Evolutionary conservation across 2,113 vertebrate species (phyloP).

Genomic region (Cariama cristata): DNA sequence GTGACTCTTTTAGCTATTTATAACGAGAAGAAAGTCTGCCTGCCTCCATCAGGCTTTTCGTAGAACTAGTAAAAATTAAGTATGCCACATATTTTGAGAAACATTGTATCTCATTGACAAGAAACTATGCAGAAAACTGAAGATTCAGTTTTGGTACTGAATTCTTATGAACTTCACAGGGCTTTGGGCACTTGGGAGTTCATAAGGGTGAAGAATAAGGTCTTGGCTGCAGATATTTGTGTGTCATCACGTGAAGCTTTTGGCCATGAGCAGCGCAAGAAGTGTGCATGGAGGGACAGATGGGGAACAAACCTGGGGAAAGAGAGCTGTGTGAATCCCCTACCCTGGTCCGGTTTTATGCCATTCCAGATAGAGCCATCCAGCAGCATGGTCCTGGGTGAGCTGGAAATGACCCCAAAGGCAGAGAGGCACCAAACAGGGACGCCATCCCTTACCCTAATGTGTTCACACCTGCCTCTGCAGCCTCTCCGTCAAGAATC

Average conservation of each 20-base stretch:
- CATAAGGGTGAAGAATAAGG: neutral
- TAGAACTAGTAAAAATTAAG: neutral
- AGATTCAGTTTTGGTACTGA: neutral
- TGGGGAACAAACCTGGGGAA: neutral
- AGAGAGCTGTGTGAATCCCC: neutral
- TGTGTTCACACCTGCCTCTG: fast-evolving
- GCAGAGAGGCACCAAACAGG: neutral
- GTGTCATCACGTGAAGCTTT: neutral
- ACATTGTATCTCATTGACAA: neutral
- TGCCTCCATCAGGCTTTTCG: neutral
- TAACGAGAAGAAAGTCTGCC: neutral
- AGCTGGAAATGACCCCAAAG: neutral
- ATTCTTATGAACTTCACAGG: neutral
- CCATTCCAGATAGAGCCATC: neutral
- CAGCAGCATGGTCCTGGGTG: neutral
- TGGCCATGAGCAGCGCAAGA: neutral
- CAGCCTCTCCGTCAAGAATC: neutral
- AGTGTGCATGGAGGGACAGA: too few relatives aligned
- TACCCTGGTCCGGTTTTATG: fast-evolving
- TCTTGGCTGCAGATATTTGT: neutral
- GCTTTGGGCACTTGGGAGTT: neutral
- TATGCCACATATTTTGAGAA: neutral
- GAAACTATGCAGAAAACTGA: neutral
- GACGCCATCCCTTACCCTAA: neutral
- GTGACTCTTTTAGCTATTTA: neutral